These are phyloP conservation scores for Coturnix japonica DNA, from an alignment of 2,113 vertebrate genomes.

Conservation along the genomic window DNA sequence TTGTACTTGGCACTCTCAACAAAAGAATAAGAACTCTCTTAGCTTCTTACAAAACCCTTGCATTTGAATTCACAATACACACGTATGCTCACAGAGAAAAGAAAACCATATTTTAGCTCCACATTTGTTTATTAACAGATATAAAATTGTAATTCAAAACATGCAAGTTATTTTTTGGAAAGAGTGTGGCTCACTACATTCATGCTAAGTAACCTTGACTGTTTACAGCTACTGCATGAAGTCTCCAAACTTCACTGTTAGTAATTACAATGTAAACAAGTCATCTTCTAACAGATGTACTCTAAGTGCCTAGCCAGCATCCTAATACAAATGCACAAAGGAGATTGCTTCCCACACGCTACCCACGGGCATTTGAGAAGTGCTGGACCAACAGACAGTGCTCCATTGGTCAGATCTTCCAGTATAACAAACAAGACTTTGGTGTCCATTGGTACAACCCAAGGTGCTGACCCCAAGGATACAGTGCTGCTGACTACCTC, in stretches of 20 bases:
- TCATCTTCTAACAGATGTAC: neutral
- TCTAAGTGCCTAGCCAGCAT: neutral
- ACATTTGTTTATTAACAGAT: neutral
- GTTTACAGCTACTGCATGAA: neutral
- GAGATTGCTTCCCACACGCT: neutral
- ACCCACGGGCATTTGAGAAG: neutral
- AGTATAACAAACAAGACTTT: neutral
- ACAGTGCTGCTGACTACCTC: neutral
- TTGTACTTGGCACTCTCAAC: neutral
- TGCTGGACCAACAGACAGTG: neutral
- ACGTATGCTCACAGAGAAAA: neutral
- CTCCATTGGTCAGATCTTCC: neutral
- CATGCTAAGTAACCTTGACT: neutral
- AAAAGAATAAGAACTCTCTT: neutral
- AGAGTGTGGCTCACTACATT: neutral
- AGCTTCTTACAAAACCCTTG: neutral
- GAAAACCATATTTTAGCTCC: neutral
- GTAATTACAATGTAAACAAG: neutral
- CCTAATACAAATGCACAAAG: neutral
- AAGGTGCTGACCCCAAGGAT: fast-evolving
- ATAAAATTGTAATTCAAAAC: neutral
- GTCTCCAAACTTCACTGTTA: neutral
- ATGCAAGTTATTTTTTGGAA: neutral
- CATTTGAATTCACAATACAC: neutral
- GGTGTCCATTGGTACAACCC: neutral